Evolutionary conservation across 2,888 invertebrate species (phyloP).

Genomic region (Syrista parreyssii): DNA sequence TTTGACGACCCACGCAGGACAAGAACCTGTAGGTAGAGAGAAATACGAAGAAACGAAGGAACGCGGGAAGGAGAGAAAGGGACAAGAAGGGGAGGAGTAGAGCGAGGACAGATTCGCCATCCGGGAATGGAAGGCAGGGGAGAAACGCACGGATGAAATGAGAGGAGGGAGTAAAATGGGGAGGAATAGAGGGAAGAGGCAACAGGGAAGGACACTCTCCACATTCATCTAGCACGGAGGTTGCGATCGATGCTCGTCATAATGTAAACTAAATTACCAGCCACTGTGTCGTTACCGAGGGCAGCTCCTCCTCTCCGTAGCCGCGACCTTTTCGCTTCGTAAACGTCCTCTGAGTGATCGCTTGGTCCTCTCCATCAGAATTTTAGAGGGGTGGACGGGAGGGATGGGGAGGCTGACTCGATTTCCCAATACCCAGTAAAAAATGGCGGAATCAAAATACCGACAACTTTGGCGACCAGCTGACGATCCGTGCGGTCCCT

Average conservation of each 20-base stretch:
- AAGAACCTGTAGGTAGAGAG: too few species aligned
- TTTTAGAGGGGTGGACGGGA: neutral
- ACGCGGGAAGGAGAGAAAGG: neutral
- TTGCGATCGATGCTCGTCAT: conserved; percentile 43
- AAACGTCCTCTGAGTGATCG: neutral
- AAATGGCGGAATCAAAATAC: neutral
- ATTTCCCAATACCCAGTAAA: neutral
- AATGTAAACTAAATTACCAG: conserved; percentile 46
- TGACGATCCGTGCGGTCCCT: neutral
- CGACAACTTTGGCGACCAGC: too few species aligned
- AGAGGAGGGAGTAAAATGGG: neutral
- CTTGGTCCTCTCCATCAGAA: neutral
- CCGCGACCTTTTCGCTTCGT: conserved; percentile 2
- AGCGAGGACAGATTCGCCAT: neutral
- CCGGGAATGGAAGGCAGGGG: too few species aligned
- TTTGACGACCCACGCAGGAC: too few species aligned
- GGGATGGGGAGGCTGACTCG: too few species aligned
- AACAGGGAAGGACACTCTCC: conserved; percentile 20
- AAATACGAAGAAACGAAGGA: too few species aligned
- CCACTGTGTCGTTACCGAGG: conserved; percentile 23
- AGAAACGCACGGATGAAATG: too few species aligned
- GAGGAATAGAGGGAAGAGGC: too few species aligned
- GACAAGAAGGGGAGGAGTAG: conserved; percentile 8
- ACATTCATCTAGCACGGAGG: conserved; percentile 38
- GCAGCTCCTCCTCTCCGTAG: conserved; percentile 34